Conservation (phyloP, 2,797 vertebrate species). For the Monodelphis domestica region DNA sequence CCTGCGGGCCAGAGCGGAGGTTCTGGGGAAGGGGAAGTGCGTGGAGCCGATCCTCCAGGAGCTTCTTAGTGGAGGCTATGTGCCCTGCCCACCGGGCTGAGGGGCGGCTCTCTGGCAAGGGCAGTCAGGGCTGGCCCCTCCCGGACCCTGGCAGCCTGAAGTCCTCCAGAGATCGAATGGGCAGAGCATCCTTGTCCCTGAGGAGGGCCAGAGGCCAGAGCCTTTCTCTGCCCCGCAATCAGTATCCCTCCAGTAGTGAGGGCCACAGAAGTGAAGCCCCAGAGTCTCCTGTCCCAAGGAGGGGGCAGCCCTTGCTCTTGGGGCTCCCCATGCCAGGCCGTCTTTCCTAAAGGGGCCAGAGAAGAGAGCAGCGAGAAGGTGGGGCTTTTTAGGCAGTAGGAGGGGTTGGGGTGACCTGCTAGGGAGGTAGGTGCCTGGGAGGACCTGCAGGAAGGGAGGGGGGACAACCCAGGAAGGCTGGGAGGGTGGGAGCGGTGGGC, state of each 20-base stretch:
- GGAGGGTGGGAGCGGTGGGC: neutral
- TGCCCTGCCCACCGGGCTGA: slow-evolving; percentile 34
- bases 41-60: slow-evolving; percentile 72
- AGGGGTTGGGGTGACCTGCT: neutral
- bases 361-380: neutral
- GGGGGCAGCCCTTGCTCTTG: neutral
- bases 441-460: neutral
- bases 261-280: neutral
- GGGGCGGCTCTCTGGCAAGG: slow-evolving; percentile 40
- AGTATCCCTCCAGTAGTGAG: too few relatives aligned
- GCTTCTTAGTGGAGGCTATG: slow-evolving; percentile 59
- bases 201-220: neutral
- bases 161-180: neutral
- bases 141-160: neutral
- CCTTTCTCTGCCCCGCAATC: neutral
- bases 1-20: slow-evolving; percentile 59
- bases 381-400: neutral
- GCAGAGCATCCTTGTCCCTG: neutral
- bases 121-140: neutral
- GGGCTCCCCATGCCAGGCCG: slow-evolving; percentile 4
- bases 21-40: slow-evolving; percentile 83
- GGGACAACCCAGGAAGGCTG: neutral
- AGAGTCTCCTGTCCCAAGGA: neutral
- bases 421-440: neutral
- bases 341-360: neutral